Conservation (phyloP, 2,888 invertebrate genomes). For the Coelopa pilipes region DNA sequence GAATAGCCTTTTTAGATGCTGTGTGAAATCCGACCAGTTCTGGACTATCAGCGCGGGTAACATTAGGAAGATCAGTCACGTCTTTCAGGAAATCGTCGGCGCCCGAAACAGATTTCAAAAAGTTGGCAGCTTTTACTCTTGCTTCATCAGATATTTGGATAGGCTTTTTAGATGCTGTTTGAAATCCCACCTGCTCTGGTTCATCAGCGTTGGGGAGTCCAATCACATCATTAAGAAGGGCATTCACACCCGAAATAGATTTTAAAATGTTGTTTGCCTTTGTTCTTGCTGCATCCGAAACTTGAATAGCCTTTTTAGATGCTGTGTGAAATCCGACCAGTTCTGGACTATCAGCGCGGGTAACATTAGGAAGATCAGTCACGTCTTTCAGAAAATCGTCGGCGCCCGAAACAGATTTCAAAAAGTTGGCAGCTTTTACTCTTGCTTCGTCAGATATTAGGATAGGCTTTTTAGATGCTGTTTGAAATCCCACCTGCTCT, state of each 20-base stretch:
- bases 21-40: constrained; percentile 45
- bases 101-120: not conserved
- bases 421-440: not conserved
- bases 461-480: not conserved
- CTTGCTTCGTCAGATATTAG: not conserved
- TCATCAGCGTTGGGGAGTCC: not conserved
- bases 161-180: not conserved
- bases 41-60: not conserved
- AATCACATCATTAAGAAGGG: not conserved
- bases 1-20: constrained; percentile 42
- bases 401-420: not conserved
- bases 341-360: constrained; percentile 29
- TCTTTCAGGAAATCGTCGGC: not conserved
- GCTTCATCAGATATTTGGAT: not conserved
- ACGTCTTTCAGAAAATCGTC: not conserved
- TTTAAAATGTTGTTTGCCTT: constrained; percentile 25
- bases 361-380: not conserved
- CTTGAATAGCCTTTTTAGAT: constrained; percentile 38
- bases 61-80: not conserved
- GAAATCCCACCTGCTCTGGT: not conserved
- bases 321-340: constrained; percentile 42
- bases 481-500: too few relatives aligned
- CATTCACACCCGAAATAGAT: not conserved
- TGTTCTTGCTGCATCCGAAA: constrained; percentile 41
- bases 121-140: not conserved